Base-by-base conservation (phyloP, 2,113 vertebrate species). In the Tragulus kanchil region DNA sequence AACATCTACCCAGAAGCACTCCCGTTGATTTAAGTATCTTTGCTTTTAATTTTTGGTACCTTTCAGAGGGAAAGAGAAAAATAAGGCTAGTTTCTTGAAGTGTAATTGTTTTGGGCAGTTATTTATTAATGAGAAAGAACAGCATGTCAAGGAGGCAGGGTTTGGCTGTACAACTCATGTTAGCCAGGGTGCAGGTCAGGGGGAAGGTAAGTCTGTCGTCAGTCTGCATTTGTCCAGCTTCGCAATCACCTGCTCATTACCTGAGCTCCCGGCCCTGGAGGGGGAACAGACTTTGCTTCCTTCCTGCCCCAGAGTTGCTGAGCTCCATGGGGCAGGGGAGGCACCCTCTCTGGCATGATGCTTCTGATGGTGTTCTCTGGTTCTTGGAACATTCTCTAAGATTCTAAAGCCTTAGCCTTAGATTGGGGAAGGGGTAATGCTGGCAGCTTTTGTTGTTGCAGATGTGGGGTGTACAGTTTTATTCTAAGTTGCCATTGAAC, bases 61-160 rank as follows among this genome's bases (percentile, higher is more conserved):
- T 95, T 91, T 94, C 81, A 5, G 75, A 52, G 69, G 65, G 86
- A 83, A 95, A 95, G 50, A 87, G 91, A 97, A 52, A 50, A 97
- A 97, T 86, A 92, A 93, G 97, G 36, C 64, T 58, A 95, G 89
- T 79, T 97, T 96, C 89, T 90, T 31, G 52, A 94, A 69, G 94
- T 94, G 86, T 97, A 97, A 98, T 97, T 97, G 97, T 97, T 98
- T 93, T 0, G 0, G 97, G 97, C 98, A 97, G 97, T 98, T 97
- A 93, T 97, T 98, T 98, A 98, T 98, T 98, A 98, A 97, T 96
- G 95, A 96, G 95, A 98, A 97, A 95, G 73, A 98, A 85, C 85
- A 96, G 94, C 96, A 83, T 64, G 96, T 95, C 98, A 83, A 95
- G 96, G 96, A 98, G n/a, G 56, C 85, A 31, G 0, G 73, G 65